Percentiles rank a stretch among this genome's conserved stretches.
phyloP scores from a whole-genome alignment of 1,140 invertebrate species.

The Lordiphosa mommai region DNA sequence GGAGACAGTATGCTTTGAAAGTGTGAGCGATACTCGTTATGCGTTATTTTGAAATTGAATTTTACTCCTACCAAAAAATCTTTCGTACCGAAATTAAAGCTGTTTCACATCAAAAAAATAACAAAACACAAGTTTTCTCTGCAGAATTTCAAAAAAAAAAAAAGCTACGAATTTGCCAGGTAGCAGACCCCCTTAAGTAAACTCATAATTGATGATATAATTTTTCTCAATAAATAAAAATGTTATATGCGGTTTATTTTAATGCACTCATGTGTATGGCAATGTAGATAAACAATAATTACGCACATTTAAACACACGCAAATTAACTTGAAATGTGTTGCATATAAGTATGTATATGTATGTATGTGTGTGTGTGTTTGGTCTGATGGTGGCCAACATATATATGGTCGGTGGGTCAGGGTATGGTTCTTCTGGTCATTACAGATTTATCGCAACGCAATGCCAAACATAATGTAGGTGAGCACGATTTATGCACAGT shows the following conservation, averaged over 20 bases:
- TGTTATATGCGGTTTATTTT: conserved; percentile 15
- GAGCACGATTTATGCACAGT: conserved; percentile 72
- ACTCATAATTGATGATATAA: too few relatives aligned
- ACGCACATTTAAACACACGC: conserved; percentile 68
- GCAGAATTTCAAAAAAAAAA: too few relatives aligned
- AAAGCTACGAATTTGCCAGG: too few relatives aligned
- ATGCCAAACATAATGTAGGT: conserved; percentile 59
- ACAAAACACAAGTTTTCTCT: too few relatives aligned
- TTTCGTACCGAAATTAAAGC: too few relatives aligned
- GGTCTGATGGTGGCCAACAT: background rate
- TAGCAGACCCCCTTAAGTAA: too few relatives aligned
- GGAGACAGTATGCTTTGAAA: too few relatives aligned
- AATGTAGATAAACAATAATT: conserved; percentile 72
- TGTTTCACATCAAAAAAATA: too few relatives aligned
- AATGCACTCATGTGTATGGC: conserved; percentile 21
- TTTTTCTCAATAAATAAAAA: background rate
- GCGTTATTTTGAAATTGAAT: too few relatives aligned
- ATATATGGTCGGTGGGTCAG: conserved; percentile 1
- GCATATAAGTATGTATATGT: too few relatives aligned
- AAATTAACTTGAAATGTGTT: conserved; percentile 55
- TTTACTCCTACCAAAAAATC: too few relatives aligned
- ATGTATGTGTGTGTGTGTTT: conserved; percentile 1
- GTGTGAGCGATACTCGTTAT: too few relatives aligned
- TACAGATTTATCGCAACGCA: conserved; percentile 68
- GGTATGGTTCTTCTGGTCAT: conserved; percentile 31